A percentile compares a stretch with the other conserved stretches of the same genome.
phyloP scores from a whole-genome alignment of 2,888 invertebrate species.

The Diogma glabrata region DNA sequence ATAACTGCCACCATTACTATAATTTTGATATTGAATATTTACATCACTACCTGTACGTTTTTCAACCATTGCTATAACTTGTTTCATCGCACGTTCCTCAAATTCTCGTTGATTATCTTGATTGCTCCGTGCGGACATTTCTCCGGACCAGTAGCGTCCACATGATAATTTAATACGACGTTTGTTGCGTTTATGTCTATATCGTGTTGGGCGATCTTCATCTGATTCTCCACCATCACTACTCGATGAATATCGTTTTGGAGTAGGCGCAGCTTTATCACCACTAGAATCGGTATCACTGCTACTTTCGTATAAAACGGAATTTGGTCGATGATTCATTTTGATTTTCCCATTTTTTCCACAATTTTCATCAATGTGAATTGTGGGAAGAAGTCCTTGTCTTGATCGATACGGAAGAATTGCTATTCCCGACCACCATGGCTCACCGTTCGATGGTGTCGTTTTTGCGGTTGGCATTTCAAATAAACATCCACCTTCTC shows the following conservation, averaged over 20 bases:
- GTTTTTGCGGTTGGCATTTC: conserved; percentile 27
- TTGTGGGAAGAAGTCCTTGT: conserved; percentile 31
- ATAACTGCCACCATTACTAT: conserved; percentile 55
- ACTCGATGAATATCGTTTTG: conserved; percentile 27
- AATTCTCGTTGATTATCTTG: conserved; percentile 78
- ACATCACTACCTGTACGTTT: conserved; percentile 32
- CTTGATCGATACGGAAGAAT: conserved; percentile 33
- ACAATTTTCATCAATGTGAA: conserved; percentile 24
- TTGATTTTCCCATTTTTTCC: background rate
- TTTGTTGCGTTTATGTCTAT: conserved; percentile 5
- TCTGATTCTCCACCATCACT: conserved; percentile 37
- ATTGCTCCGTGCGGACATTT: conserved; percentile 69
- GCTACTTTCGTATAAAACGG: conserved; percentile 27
- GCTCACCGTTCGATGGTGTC: conserved; percentile 22
- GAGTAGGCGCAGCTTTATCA: conserved; percentile 15
- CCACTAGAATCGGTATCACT: conserved; percentile 31
- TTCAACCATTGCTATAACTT: conserved; percentile 30
- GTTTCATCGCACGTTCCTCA: conserved; percentile 61
- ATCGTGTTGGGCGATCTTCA: conserved; percentile 23
- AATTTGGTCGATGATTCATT: conserved; percentile 21
- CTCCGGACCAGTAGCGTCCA: conserved; percentile 61
- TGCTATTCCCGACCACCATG: conserved; percentile 31
- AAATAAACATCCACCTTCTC: conserved; percentile 30
- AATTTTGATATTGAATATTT: conserved; percentile 22
- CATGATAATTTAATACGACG: conserved; percentile 25